phyloP scores from a whole-genome alignment of 1,140 invertebrate species.

The Lineus longissimus region DNA sequence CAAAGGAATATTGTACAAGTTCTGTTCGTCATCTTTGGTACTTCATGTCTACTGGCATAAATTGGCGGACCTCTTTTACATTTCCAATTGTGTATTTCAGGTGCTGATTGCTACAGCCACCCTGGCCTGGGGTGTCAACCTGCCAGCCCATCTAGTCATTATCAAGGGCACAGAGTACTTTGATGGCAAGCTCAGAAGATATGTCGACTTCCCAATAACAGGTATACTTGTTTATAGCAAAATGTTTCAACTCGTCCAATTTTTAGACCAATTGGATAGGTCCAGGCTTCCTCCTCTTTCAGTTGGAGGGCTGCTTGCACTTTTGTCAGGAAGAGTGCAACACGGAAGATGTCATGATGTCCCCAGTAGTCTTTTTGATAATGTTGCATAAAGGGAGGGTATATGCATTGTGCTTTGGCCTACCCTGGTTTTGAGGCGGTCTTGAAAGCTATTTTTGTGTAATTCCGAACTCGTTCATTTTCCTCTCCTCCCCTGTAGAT shows the following conservation, averaged over 20 bases:
- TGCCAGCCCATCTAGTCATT: constrained; percentile 85
- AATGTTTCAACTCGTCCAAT: not conserved
- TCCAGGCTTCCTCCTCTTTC: too few relatives aligned
- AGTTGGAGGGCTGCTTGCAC: too few relatives aligned
- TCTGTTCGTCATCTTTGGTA: too few relatives aligned
- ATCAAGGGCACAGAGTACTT: constrained; percentile 85
- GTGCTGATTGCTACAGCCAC: constrained; percentile 96
- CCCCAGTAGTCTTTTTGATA: too few relatives aligned
- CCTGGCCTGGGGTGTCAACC: constrained; percentile 98
- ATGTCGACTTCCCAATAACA: constrained; percentile 99
- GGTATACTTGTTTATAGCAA: constrained; percentile 59
- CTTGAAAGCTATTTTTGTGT: not conserved
- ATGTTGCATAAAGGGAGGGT: too few relatives aligned
- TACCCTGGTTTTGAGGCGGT: too few relatives aligned
- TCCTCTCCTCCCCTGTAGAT: constrained; percentile 46
- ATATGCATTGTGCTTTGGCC: too few relatives aligned
- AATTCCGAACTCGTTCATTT: not conserved
- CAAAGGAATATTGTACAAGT: too few relatives aligned
- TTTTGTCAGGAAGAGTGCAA: too few relatives aligned
- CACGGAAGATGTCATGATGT: too few relatives aligned
- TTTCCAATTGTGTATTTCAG: constrained; percentile 50
- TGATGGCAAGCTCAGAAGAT: constrained; percentile 92
- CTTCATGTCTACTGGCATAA: too few relatives aligned
- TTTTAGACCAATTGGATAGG: too few relatives aligned
- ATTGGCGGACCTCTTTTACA: not conserved